These are phyloP conservation scores for Rhodophaea formosa DNA, from an alignment of 2,888 invertebrate genomes.

Conservation along the genomic window DNA sequence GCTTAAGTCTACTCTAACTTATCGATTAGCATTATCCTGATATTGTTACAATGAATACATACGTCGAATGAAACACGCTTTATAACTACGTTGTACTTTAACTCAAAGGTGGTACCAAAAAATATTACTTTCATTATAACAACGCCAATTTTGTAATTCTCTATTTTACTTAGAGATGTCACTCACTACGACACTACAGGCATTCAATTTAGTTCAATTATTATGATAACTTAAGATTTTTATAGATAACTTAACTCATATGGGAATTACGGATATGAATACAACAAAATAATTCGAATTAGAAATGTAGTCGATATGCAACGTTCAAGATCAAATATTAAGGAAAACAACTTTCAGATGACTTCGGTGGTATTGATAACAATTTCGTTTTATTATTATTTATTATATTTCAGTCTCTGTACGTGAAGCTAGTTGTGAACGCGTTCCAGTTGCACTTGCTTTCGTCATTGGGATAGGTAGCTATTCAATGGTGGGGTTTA, in stretches of 20 bases:
- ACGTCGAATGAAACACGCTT: conserved; percentile 70
- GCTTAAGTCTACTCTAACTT: conserved; percentile 70
- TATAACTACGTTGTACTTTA: conserved; percentile 79
- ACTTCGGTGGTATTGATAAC: conserved; percentile 74
- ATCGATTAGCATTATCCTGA: conserved; percentile 67
- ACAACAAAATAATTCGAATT: conserved; percentile 74
- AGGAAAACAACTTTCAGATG: conserved; percentile 58
- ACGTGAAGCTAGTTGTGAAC: conserved; percentile 39
- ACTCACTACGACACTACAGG: conserved; percentile 68
- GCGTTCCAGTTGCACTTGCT: conserved; percentile 47
- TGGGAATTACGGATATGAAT: conserved; percentile 70
- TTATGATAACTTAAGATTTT: conserved; percentile 68
- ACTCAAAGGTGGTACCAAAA: conserved; percentile 79
- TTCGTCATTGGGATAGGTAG: conserved; percentile 46
- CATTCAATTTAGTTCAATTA: conserved; percentile 61
- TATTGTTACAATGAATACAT: conserved; percentile 63
- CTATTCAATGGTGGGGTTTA: conserved; percentile 55
- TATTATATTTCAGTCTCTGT: conserved; percentile 59
- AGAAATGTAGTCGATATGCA: conserved; percentile 81
- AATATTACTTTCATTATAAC: conserved; percentile 67
- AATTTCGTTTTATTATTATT: conserved; percentile 35
- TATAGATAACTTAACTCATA: conserved; percentile 66
- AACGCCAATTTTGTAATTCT: conserved; percentile 62
- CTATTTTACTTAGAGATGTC: conserved; percentile 64
- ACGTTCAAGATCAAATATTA: conserved; percentile 73